Evolutionary conservation across 2,888 invertebrate genomes (phyloP).

Genomic region (Cosmopolites sordidus): DNA sequence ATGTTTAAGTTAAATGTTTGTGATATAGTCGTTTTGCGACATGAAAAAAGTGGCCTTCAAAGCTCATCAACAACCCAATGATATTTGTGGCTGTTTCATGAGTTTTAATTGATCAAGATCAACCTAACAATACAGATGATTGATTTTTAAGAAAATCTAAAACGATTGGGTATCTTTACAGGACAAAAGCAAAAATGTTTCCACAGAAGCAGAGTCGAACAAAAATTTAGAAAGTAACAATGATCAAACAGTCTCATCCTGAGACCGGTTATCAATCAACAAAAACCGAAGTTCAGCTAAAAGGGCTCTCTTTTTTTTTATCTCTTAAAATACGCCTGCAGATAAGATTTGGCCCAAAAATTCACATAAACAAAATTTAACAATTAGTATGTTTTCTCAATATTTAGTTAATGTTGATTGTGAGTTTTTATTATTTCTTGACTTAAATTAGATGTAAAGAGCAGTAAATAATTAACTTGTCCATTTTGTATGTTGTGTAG

Average conservation of each 20-base stretch:
- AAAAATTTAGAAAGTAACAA: conserved; percentile 41
- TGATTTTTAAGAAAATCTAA: conserved; percentile 16
- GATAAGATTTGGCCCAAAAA: conserved; percentile 11
- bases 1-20: neutral
- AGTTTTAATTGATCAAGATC: conserved; percentile 4
- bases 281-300: conserved; percentile 39
- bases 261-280: conserved; percentile 37
- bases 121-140: conserved; percentile 1
- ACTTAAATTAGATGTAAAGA: conserved; percentile 9
- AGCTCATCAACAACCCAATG: conserved; percentile 11
- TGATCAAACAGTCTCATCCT: conserved; percentile 36
- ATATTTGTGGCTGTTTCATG: conserved; percentile 15
- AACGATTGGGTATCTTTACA: conserved; percentile 48
- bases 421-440: conserved; percentile 6
- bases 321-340: conserved; percentile 6
- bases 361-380: too few species aligned
- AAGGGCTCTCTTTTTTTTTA: conserved; percentile 18
- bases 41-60: conserved; percentile 13
- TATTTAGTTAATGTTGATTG: conserved; percentile 7
- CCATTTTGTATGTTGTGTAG: conserved; percentile 19
- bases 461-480: conserved; percentile 8
- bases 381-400: conserved; percentile 8
- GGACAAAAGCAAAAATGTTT: conserved; percentile 49
- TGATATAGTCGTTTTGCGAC: neutral
- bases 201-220: conserved; percentile 46